Evolutionary conservation across 2,113 vertebrate genomes (phyloP).

Genomic region (Platichthys stellatus): DNA sequence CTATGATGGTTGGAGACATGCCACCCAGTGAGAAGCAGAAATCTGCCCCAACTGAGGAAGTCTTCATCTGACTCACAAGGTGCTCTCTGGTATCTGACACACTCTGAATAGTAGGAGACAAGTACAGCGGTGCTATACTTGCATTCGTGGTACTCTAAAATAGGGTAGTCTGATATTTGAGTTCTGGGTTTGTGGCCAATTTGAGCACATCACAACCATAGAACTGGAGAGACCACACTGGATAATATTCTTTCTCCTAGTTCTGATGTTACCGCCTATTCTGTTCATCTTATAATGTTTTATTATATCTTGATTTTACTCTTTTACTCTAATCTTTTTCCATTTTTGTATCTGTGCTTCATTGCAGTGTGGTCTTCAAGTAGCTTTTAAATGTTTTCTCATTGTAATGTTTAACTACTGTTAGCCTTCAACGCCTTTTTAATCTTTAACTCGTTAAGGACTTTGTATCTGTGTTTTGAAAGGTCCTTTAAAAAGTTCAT

Average conservation of each 20-base stretch:
- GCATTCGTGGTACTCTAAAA: constrained; percentile 6
- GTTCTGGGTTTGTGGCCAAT: constrained; percentile 3
- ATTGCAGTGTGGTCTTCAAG: too few species aligned
- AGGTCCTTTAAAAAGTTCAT: too few species aligned
- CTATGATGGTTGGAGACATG: constrained; percentile 46
- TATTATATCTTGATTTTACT: too few species aligned
- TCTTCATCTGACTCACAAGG: constrained; percentile 48
- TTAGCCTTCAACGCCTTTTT: too few species aligned
- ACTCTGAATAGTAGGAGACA: constrained; percentile 29
- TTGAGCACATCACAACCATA: constrained; percentile 1
- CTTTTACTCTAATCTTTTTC: too few species aligned
- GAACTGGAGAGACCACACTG: neutral
- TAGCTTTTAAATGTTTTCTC: too few species aligned
- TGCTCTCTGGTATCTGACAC: constrained; percentile 30
- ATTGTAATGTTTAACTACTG: too few species aligned
- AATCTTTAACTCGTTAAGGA: too few species aligned
- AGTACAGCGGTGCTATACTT: constrained; percentile 13
- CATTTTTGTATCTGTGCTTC: too few species aligned
- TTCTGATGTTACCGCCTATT: too few species aligned
- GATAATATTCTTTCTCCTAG: neutral
- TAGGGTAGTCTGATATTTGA: constrained; percentile 12
- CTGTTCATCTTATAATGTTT: too few species aligned
- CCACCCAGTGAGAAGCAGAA: constrained; percentile 70
- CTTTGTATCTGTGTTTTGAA: too few species aligned
- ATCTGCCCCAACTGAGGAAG: constrained; percentile 55